Evolutionary conservation across 2,888 invertebrate genomes (phyloP), one percentile per base, ranked within the genome.

Genomic region (Dichetophora obliterata): DNA sequence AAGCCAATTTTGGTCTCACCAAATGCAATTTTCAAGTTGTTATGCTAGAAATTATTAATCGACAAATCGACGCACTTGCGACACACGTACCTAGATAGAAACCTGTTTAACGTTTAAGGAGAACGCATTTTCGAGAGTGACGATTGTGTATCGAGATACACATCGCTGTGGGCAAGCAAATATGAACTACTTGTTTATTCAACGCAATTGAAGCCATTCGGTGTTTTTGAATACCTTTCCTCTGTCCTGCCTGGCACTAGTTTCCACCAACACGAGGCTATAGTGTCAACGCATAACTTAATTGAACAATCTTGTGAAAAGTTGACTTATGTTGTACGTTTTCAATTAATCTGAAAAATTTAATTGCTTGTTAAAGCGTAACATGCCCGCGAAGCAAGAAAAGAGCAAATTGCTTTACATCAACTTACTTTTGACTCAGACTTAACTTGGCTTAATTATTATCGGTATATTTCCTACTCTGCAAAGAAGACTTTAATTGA

Each of bases 301-400:
- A 78, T 78, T 78, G 75, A 78, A 78, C 78, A 78, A 78, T 73
- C 75, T 78, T 78, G 75, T 78, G 74, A 61, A 74, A 27, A 69
- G 69, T 69, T 43, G 34, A 77, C 63, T 19, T 61, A 54, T 50
- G 75, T 68, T 61, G 70, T 70, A 73, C 78, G 75, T 73, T 75
- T 75, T 75, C 78, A 78, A 78, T 78, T 78, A 78, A 75, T 78
- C 75, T 68, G 63, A 69, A 75, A 75, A 22, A 72, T 61, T 73
- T 78, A 78, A 78, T 78, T 78, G 78, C 78, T 65, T 68, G 73
- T 73, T 72, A 77, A 77, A 75, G 57, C 57, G 24, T 57, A n/a
- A 16, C 37, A 57, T 22, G 27, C 72, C 57, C 31, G 34, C 31
- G 8, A 27, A 9, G 54, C 27, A 57, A 59, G 57, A 19, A 34